Evolutionary conservation across 1,140 invertebrate species (phyloP), one percentile per base, ranked within the genome.

Genomic region (Drosophila albomicans): DNA sequence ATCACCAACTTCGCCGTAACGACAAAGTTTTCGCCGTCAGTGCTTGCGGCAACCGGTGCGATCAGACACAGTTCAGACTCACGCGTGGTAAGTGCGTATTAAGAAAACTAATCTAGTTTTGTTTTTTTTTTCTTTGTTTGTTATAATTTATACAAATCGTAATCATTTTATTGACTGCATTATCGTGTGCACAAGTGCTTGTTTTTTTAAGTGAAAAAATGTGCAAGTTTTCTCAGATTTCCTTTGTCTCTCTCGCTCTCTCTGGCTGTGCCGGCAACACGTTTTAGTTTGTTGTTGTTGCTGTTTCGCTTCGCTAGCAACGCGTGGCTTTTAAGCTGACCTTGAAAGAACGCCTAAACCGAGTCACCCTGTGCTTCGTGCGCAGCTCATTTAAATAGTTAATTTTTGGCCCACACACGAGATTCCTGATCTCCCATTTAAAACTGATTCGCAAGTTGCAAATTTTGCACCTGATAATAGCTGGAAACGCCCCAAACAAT

Each of bases 41-140:
- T 5, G 45, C 13, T 20, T 5, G 15, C 46, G 28, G 13, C 35
- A 38, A 43, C 15, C 30, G 10, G 4, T 8, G 48, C 48, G 46
- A 66, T 43, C 54, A 73, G 72, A 75, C 28, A 43, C 25, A 57
- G 13, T 70, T 75, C 72, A 64, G 59, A 16, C 43, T 49, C 51
- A 32, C 15, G 7, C 25, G 15, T 45, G 67, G 72, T 75, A 75
- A 75, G 72, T 74, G 16, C 35, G 25, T 41, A 41, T 41, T 57
- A 41, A 38, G 13, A 15, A n/a, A 16, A 28, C 11, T 58, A 16
- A 54, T 62, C 6, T 38, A 38, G 35, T 10, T 38, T 38, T 38
- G 7, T 3, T 10, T 10, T 10, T 10, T 10, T 38, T 10, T 10
- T 3, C 20, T 4, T 25, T 25, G 1, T 45, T n/a, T 11, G 43